Evolutionary conservation across 1,140 invertebrate genomes (phyloP).

Genomic region (Orussus abietinus): DNA sequence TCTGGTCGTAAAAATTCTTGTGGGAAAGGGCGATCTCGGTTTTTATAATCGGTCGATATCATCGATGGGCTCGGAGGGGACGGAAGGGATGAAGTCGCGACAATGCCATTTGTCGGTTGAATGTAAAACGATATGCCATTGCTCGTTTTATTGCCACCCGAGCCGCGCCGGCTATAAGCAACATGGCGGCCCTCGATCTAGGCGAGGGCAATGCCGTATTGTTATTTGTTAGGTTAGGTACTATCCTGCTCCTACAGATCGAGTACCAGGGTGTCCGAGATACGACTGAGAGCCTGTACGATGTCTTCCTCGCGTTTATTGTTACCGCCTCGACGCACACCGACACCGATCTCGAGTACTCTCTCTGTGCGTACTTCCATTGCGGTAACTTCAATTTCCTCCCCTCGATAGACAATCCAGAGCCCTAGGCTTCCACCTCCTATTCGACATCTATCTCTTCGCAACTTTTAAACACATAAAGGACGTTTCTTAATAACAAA

Average conservation of each 20-base stretch:
- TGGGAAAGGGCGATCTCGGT: too few relatives aligned
- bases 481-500: too few relatives aligned
- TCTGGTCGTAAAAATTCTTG: too few relatives aligned
- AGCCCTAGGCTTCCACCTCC: too few relatives aligned
- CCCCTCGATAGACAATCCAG: too few relatives aligned
- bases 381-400: too few relatives aligned
- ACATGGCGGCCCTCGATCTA: constrained; percentile 36
- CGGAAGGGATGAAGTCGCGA: constrained; percentile 7
- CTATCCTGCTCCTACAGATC: constrained; percentile 38
- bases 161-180: constrained; percentile 17
- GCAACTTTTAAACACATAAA: too few relatives aligned
- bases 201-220: constrained; percentile 43
- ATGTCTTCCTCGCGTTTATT: constrained; percentile 41
- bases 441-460: too few relatives aligned
- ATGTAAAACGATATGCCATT: too few relatives aligned
- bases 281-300: constrained; percentile 30
- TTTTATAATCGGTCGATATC: constrained; percentile 1
- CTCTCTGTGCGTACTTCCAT: too few relatives aligned
- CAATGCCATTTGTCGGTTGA: constrained; percentile 24
- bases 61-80: constrained; percentile 3
- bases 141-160: too few relatives aligned
- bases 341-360: constrained; percentile 19
- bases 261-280: constrained; percentile 33
- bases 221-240: constrained; percentile 43
- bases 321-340: constrained; percentile 24